Percentiles rank a stretch among this genome's conserved stretches.
These are phyloP conservation scores for Cygnus buccinator DNA, from an alignment of 2,113 vertebrate genomes.

Conservation along the genomic window DNA sequence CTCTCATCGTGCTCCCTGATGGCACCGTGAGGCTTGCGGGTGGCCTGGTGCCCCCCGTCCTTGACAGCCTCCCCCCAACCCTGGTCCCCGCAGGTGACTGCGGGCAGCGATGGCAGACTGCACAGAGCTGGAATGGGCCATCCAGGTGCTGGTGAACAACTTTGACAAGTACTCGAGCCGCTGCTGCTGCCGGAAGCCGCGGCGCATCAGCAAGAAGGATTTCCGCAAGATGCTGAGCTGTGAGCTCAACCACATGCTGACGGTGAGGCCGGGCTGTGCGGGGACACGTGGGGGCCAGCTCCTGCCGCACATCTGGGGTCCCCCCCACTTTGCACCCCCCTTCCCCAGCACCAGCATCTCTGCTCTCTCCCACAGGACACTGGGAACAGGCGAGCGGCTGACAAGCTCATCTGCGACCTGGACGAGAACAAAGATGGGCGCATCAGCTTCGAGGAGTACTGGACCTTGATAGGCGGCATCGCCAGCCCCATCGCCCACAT, in stretches of 20 bases:
- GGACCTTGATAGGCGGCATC: slow-evolving; percentile 83
- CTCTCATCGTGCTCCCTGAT: no score
- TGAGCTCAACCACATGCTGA: slow-evolving; percentile 82
- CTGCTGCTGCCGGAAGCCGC: slow-evolving; percentile 72
- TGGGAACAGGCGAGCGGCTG: slow-evolving; percentile 74
- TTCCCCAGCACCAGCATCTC: background rate
- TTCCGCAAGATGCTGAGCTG: slow-evolving; percentile 81
- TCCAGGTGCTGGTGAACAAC: slow-evolving; percentile 80
- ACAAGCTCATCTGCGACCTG: slow-evolving; percentile 81
- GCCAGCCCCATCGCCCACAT: slow-evolving; percentile 79
- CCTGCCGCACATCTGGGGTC: fast-evolving
- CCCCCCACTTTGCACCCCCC: fast-evolving
- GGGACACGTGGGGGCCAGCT: fast-evolving
- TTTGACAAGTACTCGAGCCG: slow-evolving; percentile 79
- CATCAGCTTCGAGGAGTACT: slow-evolving; percentile 84
- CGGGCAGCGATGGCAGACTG: background rate
- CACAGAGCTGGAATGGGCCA: slow-evolving; percentile 78
- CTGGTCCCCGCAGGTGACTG: fast-evolving
- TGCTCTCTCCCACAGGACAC: slow-evolving; percentile 66
- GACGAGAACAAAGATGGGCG: slow-evolving; percentile 78
- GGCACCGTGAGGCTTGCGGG: no score
- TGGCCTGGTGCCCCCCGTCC: background rate
- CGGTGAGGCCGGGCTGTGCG: background rate
- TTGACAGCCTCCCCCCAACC: no score
- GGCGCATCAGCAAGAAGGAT: slow-evolving; percentile 78